Evolutionary conservation across 2,888 invertebrate species (phyloP).

Genomic region (Toxonevra muliebris): DNA sequence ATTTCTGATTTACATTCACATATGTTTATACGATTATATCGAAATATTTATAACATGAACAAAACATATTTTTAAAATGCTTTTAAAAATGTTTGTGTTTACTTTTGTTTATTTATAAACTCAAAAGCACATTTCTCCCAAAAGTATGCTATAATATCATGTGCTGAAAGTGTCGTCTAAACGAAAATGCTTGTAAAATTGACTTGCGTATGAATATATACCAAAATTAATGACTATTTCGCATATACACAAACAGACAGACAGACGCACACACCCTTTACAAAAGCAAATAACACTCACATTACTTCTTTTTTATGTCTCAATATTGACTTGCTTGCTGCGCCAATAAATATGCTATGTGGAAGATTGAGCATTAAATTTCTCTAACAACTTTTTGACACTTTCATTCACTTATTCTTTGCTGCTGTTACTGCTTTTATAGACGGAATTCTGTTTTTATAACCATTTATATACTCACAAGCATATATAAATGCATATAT

Average conservation of each 20-base stretch:
- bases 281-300: background rate
- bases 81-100: too few relatives aligned
- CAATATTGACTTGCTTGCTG: conserved; percentile 22
- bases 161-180: too few relatives aligned
- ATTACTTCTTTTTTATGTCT: conserved; percentile 22
- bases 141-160: too few relatives aligned
- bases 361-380: conserved; percentile 11
- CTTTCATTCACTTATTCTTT: background rate
- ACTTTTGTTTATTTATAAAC: too few relatives aligned
- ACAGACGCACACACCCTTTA: background rate
- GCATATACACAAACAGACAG: background rate
- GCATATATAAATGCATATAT: background rate
- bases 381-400: conserved; percentile 3
- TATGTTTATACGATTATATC: too few relatives aligned
- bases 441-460: background rate
- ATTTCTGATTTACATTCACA: too few relatives aligned
- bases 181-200: too few relatives aligned
- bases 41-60: too few relatives aligned
- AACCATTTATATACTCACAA: background rate
- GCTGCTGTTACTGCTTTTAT: too few relatives aligned
- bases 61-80: too few relatives aligned
- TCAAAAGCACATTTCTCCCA: too few relatives aligned
- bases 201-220: background rate
- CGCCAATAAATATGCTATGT: background rate
- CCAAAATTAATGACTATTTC: conserved; percentile 15